phyloP scores from a whole-genome alignment of 2,113 vertebrate genomes.

The Peucedramus taeniatus region DNA sequence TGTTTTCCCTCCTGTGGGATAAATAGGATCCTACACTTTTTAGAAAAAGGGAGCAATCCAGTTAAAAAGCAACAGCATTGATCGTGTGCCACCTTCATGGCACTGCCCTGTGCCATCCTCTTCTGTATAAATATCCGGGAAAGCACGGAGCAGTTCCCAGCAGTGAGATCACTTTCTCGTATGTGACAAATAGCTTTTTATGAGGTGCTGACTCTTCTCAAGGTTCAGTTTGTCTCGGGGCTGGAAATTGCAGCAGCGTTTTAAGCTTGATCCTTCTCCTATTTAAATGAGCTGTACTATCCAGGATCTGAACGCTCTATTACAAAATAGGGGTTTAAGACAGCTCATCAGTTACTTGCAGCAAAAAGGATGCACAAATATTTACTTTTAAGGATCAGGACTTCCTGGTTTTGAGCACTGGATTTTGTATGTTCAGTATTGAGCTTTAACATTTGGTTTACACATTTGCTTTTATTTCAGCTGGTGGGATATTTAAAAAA shows the following conservation, averaged over 20 bases:
- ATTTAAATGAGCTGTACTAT: neutral
- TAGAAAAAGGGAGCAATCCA: neutral
- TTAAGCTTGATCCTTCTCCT: neutral
- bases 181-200: conserved; percentile 54
- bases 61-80: neutral
- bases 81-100: neutral
- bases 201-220: conserved; percentile 48
- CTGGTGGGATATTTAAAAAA: neutral
- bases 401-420: neutral
- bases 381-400: neutral
- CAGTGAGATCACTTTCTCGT: conserved; percentile 17
- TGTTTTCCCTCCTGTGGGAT: neutral
- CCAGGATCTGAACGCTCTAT: neutral
- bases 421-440: neutral
- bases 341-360: neutral
- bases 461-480: neutral
- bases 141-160: neutral
- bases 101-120: neutral
- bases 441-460: neutral
- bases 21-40: neutral
- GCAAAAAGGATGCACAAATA: neutral
- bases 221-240: neutral
- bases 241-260: neutral
- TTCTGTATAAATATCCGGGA: neutral
- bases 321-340: neutral